A percentile compares a stretch with the other conserved stretches of the same genome.
Evolutionary conservation across 2,888 invertebrate genomes (phyloP).

Genomic region (Machimus rusticus): DNA sequence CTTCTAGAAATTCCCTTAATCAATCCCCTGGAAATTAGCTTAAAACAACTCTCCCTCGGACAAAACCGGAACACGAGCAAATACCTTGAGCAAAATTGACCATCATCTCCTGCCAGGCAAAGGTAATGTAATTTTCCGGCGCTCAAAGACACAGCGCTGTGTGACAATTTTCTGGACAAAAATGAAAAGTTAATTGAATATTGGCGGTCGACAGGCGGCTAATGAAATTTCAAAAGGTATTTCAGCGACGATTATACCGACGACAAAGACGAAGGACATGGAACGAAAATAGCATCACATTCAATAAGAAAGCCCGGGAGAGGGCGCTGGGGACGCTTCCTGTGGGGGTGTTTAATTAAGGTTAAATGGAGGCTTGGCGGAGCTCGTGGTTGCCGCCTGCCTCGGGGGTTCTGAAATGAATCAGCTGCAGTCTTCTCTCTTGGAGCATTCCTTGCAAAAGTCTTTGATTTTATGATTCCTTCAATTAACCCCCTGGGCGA

Average conservation of each 20-base stretch:
- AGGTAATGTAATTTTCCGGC: neutral
- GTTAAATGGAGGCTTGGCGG: neutral
- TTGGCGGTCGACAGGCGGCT: neutral
- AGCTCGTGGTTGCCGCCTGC: neutral
- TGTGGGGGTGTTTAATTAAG: neutral
- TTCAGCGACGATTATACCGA: neutral
- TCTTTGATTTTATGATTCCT: slow-evolving; percentile 9
- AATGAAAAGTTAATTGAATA: slow-evolving; percentile 32
- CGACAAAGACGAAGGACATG: neutral
- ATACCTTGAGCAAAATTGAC: neutral
- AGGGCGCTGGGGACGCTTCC: neutral
- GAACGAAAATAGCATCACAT: neutral
- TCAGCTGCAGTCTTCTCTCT: neutral
- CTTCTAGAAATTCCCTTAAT: neutral
- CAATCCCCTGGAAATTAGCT: neutral
- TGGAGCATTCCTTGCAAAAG: neutral
- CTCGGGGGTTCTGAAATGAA: neutral
- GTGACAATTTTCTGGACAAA: neutral
- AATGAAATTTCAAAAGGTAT: slow-evolving; percentile 26
- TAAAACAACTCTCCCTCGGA: neutral
- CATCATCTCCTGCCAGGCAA: neutral
- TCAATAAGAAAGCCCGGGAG: neutral
- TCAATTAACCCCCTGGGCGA: neutral
- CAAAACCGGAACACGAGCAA: neutral
- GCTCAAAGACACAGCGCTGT: neutral